A percentile compares a stretch with the other conserved stretches of the same genome.
phyloP scores from a whole-genome alignment of 2,888 invertebrate genomes.

The Stenurella melanura region DNA sequence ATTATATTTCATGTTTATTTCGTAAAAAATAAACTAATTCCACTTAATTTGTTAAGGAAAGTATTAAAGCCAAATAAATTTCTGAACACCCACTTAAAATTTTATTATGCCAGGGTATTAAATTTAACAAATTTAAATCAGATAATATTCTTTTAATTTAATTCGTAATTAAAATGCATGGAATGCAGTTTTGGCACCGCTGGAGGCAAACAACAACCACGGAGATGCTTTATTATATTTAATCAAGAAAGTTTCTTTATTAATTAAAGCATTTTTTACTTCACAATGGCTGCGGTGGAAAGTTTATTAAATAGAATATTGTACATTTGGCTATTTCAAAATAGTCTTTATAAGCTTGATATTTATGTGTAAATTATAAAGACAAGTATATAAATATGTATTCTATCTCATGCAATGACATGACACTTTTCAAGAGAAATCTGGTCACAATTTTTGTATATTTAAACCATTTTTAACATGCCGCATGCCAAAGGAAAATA shows the following conservation, averaged over 20 bases:
- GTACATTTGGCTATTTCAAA: too few relatives aligned
- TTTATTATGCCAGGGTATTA: slow-evolving; percentile 17
- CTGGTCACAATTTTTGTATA: too few relatives aligned
- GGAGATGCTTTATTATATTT: slow-evolving; percentile 3
- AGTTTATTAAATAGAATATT: not conserved
- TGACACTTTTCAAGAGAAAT: too few relatives aligned
- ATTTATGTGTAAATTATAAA: too few relatives aligned
- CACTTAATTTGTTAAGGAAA: not conserved
- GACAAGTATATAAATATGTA: too few relatives aligned
- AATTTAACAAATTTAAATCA: slow-evolving; percentile 33
- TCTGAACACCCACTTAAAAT: slow-evolving; percentile 20
- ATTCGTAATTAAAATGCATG: slow-evolving; percentile 20
- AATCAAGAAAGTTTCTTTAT: not conserved
- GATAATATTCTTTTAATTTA: slow-evolving; percentile 34
- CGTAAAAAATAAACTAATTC: not conserved
- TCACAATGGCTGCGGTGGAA: not conserved
- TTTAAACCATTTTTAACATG: too few relatives aligned
- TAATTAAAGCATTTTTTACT: not conserved
- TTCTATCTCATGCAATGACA: too few relatives aligned
- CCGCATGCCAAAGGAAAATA: too few relatives aligned
- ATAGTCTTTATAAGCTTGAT: too few relatives aligned
- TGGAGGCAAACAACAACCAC: slow-evolving; percentile 14
- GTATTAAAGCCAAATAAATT: slow-evolving; percentile 9
- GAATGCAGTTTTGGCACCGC: slow-evolving; percentile 31
- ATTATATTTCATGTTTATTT: too few relatives aligned